phyloP scores from a whole-genome alignment of 2,797 vertebrate genomes.

The Chrosomus eos region DNA sequence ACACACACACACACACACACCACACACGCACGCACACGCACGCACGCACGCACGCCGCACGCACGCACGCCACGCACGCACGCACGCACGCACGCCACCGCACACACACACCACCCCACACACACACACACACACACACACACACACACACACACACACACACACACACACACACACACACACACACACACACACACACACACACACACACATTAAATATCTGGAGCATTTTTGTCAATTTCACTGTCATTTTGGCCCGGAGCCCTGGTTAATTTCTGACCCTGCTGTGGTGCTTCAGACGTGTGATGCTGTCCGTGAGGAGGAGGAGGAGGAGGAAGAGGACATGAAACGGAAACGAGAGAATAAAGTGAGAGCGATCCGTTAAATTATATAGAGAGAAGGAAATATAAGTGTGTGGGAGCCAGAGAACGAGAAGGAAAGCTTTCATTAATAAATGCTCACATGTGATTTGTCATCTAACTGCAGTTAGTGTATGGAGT shows the following conservation, averaged over 20 bases:
- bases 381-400: constrained; percentile 20
- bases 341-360: constrained; percentile 25
- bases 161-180: too few relatives aligned
- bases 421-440: constrained; percentile 10
- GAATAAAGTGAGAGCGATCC: background rate
- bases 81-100: too few relatives aligned
- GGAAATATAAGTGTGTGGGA: constrained; percentile 35
- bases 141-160: background rate
- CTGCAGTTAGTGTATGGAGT: constrained; percentile 21
- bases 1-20: too few relatives aligned
- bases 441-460: constrained; percentile 41
- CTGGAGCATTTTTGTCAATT: background rate
- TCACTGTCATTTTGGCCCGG: background rate
- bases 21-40: background rate
- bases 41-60: too few relatives aligned
- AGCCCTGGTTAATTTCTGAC: constrained; percentile 10
- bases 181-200: too few relatives aligned
- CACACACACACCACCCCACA: too few relatives aligned
- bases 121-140: background rate
- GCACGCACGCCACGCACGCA: too few relatives aligned
- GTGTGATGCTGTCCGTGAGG: background rate
- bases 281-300: constrained; percentile 15
- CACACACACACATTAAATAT: background rate
- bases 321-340: constrained; percentile 4
- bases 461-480: constrained; percentile 27